Evolutionary conservation across 1,140 invertebrate species (phyloP).

Genomic region (Drosophila parabipectinata): DNA sequence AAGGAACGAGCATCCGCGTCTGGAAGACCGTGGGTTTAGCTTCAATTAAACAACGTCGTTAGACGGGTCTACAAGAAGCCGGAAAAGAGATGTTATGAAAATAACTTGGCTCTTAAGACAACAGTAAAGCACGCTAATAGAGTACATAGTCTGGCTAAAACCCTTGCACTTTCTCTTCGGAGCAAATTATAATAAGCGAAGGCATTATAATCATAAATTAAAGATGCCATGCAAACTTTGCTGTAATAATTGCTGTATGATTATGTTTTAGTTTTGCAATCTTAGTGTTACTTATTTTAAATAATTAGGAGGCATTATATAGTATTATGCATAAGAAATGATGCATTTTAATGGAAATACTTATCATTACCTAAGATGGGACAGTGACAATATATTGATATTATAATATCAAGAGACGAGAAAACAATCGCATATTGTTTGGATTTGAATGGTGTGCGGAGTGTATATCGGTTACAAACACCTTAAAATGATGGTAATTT

Average conservation of each 20-base stretch:
- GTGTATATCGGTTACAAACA: slow-evolving; percentile 28
- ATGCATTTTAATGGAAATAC: too few relatives aligned
- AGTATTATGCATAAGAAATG: background rate
- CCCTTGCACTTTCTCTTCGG: slow-evolving; percentile 33
- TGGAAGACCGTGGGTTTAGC: slow-evolving; percentile 33
- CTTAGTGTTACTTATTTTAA: background rate
- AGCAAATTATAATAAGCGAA: slow-evolving; percentile 23
- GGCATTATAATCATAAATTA: slow-evolving; percentile 20
- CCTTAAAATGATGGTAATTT: slow-evolving; percentile 43
- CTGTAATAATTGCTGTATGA: slow-evolving; percentile 10
- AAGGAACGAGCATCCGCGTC: slow-evolving; percentile 19
- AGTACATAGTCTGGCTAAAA: slow-evolving; percentile 29
- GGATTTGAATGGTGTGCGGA: background rate
- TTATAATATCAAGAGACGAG: background rate
- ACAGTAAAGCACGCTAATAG: slow-evolving; percentile 30
- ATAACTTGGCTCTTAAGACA: slow-evolving; percentile 18
- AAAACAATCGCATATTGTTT: background rate
- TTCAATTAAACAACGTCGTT: slow-evolving; percentile 29
- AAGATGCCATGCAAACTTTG: background rate
- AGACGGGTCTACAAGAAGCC: slow-evolving; percentile 15
- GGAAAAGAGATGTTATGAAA: slow-evolving; percentile 14
- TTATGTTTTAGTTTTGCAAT: slow-evolving; percentile 1
- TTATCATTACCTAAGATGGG: background rate
- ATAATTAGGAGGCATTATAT: background rate
- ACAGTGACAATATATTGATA: slow-evolving; percentile 1